Evolutionary conservation across 2,888 invertebrate species (phyloP), one percentile per base, ranked within the genome.

Genomic region (Diarsia brunnea): DNA sequence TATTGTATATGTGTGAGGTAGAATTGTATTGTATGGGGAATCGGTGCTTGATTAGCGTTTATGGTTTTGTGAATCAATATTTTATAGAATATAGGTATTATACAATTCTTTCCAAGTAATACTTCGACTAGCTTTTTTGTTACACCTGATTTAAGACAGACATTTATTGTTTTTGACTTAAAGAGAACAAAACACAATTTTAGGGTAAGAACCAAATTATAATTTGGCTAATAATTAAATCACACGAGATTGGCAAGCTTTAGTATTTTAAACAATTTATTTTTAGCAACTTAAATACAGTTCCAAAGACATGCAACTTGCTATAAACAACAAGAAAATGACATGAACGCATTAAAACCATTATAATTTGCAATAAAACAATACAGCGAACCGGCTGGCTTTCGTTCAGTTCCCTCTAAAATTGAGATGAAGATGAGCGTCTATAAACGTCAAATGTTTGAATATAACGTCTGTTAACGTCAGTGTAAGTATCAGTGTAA

Each of bases 311-410:
- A 79, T 70, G 47, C 63, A 60, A 64, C 19, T 47, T 53, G 63
- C 45, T 43, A 71, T 76, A 84, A 84, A 81, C 64, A 60, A 76
- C 21, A 67, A 3, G 21, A 68, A 65, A 69, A 80, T 55, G 75
- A 70, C 70, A 73, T 61, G 24, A 12, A 73, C 45, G 43, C 60
- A 75, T 84, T 66, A 73, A 51, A 69, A 73, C 63, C 31, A 68
- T 84, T 84, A 75, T 67, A 75, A 70, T 81, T 84, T 64, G 64
- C 84, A 64, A 75, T 81, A 84, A 73, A 84, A 84, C 75, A 84
- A 73, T 73, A 38, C 55, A 55, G 31, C 38, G 53, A 47, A 21
- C 73, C 70, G 38, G 64, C 64, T 84, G 81, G 70, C n/a, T 67
- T 45, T 69, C 69, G 51, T 67, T 75, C 45, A 60, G 55, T 84